Evolutionary conservation across 2,113 vertebrate genomes (phyloP).

Genomic region (Chaetura pelagica): DNA sequence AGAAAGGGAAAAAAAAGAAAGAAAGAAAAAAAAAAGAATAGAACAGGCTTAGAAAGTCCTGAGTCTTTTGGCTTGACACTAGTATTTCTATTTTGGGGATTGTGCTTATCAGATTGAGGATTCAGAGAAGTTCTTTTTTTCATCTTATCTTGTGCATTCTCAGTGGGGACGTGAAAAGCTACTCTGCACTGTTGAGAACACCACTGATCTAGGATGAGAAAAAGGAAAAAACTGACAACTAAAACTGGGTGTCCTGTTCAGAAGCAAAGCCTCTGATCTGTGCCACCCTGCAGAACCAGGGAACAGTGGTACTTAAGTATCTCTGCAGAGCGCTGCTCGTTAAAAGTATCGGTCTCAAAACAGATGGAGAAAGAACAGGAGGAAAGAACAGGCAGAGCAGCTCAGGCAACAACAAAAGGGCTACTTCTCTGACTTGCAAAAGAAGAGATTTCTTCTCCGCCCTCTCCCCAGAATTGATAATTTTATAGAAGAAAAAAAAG

Average conservation of each 20-base stretch:
- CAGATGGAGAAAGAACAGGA: neutral
- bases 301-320: neutral
- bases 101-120: neutral
- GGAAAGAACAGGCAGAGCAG: neutral
- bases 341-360: neutral
- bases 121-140: conserved; percentile 6
- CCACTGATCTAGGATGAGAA: neutral
- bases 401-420: neutral
- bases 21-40: neutral
- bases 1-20: neutral
- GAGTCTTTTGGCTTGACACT: neutral
- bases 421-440: neutral
- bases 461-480: neutral
- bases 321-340: rapidly evolving
- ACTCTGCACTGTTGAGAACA: neutral
- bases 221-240: neutral
- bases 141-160: neutral
- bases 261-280: conserved; percentile 32
- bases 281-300: neutral
- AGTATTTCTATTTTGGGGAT: neutral
- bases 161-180: neutral
- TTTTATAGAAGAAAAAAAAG: neutral
- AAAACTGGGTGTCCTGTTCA: conserved; percentile 11
- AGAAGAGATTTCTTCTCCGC: neutral
- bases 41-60: neutral